Evolutionary conservation across 35 echinoderm and acorn worm species (phyloP), one percentile per base, ranked within the genome.

Genomic region (Ptychodera flava): DNA sequence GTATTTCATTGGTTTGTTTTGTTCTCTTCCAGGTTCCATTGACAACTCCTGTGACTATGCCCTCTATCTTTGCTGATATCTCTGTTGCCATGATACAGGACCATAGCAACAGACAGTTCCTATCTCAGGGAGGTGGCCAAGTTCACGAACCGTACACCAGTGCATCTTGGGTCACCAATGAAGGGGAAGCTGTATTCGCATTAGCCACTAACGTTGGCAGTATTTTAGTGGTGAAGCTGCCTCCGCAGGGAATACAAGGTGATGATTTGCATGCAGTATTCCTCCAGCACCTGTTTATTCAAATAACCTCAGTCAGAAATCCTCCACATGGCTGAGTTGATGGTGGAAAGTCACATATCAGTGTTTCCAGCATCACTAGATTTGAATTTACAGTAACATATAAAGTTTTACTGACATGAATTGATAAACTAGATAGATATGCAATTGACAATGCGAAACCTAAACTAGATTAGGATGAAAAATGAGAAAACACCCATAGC

Each of bases 1-100:
- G n/a, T n/a, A n/a, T n/a, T n/a, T n/a, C n/a, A n/a, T n/a, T n/a
- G n/a, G n/a, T n/a, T n/a, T n/a, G n/a, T n/a, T n/a, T n/a, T 64
- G 6, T 64, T 12, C 6, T 29, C 37, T 31, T 1, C 15, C 29
- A 83, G 82, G 82, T 36, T 22, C 82, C 16, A 12, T 83, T 36
- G 34, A 1, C 82, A 16, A 16, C 82, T 14, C 33, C 34, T 10
- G 34, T 78, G 0, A 36, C 92, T 28, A 36, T 94, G 29, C 88
- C 92, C 0, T 99, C 96, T 1, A 92, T 99, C 35, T 99, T 99
- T 87, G 96, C 96, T 34, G 93, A 94, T 34, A 88, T 88, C 76
- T 99, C 96, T 29, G 77, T 99, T 15, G 85, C 96, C 2, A 85
- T 90, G 34, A 90, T 99, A 83, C 83, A 88, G n/a, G 96, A 99